These are phyloP conservation scores for Drosophila pseudotakahashii DNA, from an alignment of 2,888 invertebrate genomes.

Conservation along the genomic window DNA sequence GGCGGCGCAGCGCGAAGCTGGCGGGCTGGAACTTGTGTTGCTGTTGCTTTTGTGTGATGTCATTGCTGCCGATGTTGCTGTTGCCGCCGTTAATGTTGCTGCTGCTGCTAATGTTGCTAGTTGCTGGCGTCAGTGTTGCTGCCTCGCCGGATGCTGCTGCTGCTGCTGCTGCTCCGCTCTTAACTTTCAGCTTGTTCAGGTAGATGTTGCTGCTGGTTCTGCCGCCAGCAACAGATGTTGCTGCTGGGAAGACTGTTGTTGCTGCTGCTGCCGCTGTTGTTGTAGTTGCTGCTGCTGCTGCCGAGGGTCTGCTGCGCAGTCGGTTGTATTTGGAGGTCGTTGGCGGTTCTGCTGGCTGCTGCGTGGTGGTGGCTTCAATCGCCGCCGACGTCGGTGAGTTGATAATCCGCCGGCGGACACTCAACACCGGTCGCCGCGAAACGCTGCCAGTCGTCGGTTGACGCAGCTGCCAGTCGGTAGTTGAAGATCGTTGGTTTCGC, in stretches of 20 bases:
- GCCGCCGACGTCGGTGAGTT: constrained; percentile 61
- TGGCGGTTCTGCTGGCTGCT: constrained; percentile 60
- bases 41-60: constrained; percentile 52
- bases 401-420: constrained; percentile 81
- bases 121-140: constrained; percentile 18
- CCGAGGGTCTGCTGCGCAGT: constrained; percentile 64
- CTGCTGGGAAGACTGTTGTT: constrained; percentile 33
- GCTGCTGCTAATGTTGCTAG: constrained; percentile 40
- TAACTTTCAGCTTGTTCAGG: constrained; percentile 57
- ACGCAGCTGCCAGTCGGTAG: constrained; percentile 47
- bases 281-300: constrained; percentile 44
- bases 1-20: constrained; percentile 70
- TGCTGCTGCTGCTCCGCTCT: constrained; percentile 50
- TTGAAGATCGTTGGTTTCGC: background rate
- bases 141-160: constrained; percentile 41
- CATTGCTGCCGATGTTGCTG: constrained; percentile 34
- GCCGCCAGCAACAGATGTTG: constrained; percentile 41
- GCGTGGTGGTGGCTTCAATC: constrained; percentile 52
- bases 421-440: constrained; percentile 81
- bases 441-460: constrained; percentile 56
- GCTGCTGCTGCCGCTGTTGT: constrained; percentile 24
- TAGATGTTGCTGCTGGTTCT: constrained; percentile 41
- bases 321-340: constrained; percentile 76
- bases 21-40: constrained; percentile 65
- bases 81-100: background rate